Base-by-base conservation (phyloP, 2,797 vertebrate genomes). In the Gymnocypris eckloni region DNA sequence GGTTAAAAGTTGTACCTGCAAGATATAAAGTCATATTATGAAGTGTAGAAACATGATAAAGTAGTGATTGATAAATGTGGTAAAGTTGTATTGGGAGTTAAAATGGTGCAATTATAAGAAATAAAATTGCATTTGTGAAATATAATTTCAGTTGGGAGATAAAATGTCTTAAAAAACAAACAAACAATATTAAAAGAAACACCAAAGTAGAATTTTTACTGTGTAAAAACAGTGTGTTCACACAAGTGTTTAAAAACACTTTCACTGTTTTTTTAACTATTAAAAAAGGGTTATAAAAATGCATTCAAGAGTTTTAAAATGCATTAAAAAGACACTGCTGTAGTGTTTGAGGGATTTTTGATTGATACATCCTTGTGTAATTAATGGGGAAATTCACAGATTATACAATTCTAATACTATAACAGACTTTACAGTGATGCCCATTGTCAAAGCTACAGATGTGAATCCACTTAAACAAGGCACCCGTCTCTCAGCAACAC, bases 381-480 rank as follows among this genome's bases (percentile, higher is more conserved):
- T 45, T 13, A 69, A 39, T 28, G 61, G 25, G 13, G 6, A 67
- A 67, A 16, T 13, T 64, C 50, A 33, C 16, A 2, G 15, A 33
- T 48, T 33, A 25, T 50, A 20, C 16, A 76, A 80, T 73, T 33
- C 43, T 48, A 81, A 83, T 87, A 80, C 82, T 88, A 91, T 91
- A 82, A 90, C 85, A 90, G 85, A 90, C 69, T 79, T 79, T 54
- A 79, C 13, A 50, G 13, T 66, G 80, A 73, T 84, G 66, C n/a
- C n/a, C 64, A 33, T 5, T 39, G 67, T 67, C 61, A 84, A 64
- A 64, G n/a, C 73, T 89, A 90, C 88, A 84, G 81, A 86, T 93
- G 92, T 82, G 90, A 48, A 89, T 88, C 86, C 82, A 88, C 87
- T 88, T 86, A 88, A 89, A 81, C 83, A 59, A 85, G 87, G 87